phyloP scores from a whole-genome alignment of 2,797 vertebrate species.

The Tokudaia tokunoshimensis region DNA sequence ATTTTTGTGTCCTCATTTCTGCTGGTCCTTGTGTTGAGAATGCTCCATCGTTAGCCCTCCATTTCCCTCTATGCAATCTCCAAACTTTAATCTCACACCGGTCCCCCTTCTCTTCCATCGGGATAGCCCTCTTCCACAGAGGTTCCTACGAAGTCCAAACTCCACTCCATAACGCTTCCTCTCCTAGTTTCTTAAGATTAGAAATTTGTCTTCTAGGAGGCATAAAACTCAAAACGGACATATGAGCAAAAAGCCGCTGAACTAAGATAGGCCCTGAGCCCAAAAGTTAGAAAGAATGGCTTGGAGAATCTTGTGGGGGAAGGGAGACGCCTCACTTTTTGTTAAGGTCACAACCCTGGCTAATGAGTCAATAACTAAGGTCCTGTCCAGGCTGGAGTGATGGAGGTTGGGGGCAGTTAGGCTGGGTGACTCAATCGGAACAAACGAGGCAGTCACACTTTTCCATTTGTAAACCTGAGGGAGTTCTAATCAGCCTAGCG shows the following conservation, averaged over 20 bases:
- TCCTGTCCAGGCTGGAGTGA: background rate
- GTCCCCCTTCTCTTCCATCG: background rate
- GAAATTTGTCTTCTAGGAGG: background rate
- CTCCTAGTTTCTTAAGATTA: constrained; percentile 1
- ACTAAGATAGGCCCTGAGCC: background rate
- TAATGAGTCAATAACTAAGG: constrained; percentile 39
- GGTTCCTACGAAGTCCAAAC: constrained; percentile 4
- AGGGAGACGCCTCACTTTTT: background rate
- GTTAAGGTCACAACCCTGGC: background rate
- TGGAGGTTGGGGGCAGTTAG: background rate
- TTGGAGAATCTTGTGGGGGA: background rate
- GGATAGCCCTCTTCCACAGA: constrained; percentile 25
- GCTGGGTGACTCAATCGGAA: constrained; percentile 26
- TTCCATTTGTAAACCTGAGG: background rate
- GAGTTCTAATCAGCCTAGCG: background rate
- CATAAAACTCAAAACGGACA: background rate
- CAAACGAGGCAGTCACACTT: background rate
- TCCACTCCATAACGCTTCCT: background rate
- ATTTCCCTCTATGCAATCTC: background rate
- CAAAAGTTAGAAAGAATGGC: background rate
- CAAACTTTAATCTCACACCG: background rate
- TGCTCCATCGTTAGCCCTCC: too few relatives aligned
- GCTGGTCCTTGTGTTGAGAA: background rate
- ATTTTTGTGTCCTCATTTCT: background rate
- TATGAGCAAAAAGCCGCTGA: background rate